Evolutionary conservation across 2,888 invertebrate species (phyloP), one percentile per base, ranked within the genome.

Genomic region (Drosophila putrida): DNA sequence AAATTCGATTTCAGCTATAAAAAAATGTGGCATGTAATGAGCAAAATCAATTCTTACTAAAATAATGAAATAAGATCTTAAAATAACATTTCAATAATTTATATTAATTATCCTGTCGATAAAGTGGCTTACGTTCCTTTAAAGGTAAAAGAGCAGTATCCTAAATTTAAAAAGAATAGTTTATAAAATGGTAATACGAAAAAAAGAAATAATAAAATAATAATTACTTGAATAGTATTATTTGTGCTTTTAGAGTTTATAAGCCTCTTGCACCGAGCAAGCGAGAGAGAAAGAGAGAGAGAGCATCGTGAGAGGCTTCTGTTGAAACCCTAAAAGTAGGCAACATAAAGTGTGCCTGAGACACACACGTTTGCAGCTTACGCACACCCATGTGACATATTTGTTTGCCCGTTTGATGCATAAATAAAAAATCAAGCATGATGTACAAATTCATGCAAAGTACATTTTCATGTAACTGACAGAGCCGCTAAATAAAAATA

Each of bases 381-480:
- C 70, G 82, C 80, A 85, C 78, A 80, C 80, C 86, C 86, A 59
- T 71, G 80, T 82, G 80, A 75, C 86, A 80, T 82, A 82, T 83
- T 82, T 73, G 71, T 78, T 78, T 51, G 67, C 73, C 74, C 53
- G 68, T 65, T 73, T 84, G 77, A 72, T 79, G 86, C 72, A 85
- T 88, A 85, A 88, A 88, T 83, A 85, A 88, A 83, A 83, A 88
- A 83, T 82, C 86, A 75, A 77, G 67, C 69, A 68, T 78, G 68
- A 85, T 75, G 77, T 67, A 75, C 72, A 82, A 75, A 70, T 80
- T 82, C 86, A 70, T 68, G 88, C 72, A 85, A 88, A 83, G 83
- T 83, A 83, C 72, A 75, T 88, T 83, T 83, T 75, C 88, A 80
- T 83, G 83, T 83, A 69, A 47, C 82, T 72, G 77, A 61, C 59